phyloP scores from a whole-genome alignment of 2,797 vertebrate genomes.

The Peromyscus aztecus region DNA sequence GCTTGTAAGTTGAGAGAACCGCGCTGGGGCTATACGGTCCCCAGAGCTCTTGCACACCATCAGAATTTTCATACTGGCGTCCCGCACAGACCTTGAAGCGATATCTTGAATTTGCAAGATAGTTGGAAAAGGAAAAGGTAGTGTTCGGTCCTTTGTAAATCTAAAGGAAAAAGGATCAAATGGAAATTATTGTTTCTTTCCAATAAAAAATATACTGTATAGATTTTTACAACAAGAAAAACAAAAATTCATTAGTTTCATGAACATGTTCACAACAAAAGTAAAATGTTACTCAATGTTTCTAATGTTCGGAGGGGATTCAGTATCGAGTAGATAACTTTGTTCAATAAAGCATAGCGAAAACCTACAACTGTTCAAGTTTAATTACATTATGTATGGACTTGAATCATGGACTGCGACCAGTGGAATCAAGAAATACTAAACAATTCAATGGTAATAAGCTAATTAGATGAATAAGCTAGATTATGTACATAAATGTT shows the following conservation, averaged over 20 bases:
- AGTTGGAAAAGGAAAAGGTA: constrained; percentile 86
- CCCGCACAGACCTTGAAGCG: constrained; percentile 88
- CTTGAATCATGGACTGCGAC: background rate
- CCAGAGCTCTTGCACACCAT: constrained; percentile 86
- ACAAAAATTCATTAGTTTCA: background rate
- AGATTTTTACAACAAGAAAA: background rate
- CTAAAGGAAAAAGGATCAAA: constrained; percentile 76
- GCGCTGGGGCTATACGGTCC: constrained; percentile 89
- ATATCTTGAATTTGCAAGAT: constrained; percentile 88
- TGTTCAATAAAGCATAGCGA: constrained; percentile 32
- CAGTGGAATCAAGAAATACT: background rate
- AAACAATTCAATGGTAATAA: constrained; percentile 29
- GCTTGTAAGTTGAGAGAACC: constrained; percentile 86
- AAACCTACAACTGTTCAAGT: constrained; percentile 1
- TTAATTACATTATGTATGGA: constrained; percentile 32
- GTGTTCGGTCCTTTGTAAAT: constrained; percentile 90
- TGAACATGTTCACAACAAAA: constrained; percentile 47
- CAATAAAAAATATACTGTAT: background rate
- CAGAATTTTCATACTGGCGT: constrained; percentile 86
- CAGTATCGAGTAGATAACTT: background rate
- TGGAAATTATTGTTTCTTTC: constrained; percentile 32
- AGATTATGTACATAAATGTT: background rate
- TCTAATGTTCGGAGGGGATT: background rate
- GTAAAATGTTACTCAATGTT: background rate
- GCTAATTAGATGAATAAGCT: background rate